A percentile compares a stretch with the other conserved stretches of the same genome.
These are phyloP conservation scores for Brachionichthys hirsutus DNA, from an alignment of 2,113 vertebrate species.

Conservation along the genomic window DNA sequence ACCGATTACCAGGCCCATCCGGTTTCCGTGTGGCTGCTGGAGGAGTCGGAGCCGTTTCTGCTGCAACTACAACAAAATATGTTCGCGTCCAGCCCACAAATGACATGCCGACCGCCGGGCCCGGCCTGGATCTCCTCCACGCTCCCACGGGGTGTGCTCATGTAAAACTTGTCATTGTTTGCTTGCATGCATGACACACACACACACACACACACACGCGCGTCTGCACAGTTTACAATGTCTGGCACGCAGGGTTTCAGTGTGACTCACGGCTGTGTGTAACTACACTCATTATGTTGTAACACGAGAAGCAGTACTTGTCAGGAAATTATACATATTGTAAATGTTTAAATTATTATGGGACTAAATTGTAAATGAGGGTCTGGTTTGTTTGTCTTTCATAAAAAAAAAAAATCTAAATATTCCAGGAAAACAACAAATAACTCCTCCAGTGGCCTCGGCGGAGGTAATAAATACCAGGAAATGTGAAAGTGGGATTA, in stretches of 20 bases:
- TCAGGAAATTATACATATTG: background rate
- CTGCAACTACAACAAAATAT: conserved; percentile 41
- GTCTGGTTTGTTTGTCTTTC: background rate
- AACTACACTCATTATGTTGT: background rate
- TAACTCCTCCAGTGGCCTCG: conserved; percentile 2
- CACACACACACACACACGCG: background rate
- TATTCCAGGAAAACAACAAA: conserved; percentile 21
- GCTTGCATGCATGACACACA: conserved; percentile 1
- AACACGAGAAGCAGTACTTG: background rate
- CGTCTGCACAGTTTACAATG: background rate
- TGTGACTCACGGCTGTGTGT: conserved; percentile 9
- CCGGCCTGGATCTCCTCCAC: conserved; percentile 4
- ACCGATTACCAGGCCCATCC: conserved; percentile 34
- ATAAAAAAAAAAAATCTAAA: conserved; percentile 6
- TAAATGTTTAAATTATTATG: background rate
- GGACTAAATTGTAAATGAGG: background rate
- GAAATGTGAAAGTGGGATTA: background rate
- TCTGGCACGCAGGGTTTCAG: background rate
- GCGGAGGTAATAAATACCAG: background rate
- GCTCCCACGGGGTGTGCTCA: conserved; percentile 31
- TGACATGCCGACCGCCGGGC: conserved; percentile 25
- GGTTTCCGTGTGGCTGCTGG: conserved; percentile 3
- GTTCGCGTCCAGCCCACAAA: conserved; percentile 41
- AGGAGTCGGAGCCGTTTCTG: conserved; percentile 31
- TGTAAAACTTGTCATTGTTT: conserved; percentile 20